These are phyloP conservation scores for Progne subis DNA, from an alignment of 2,113 vertebrate genomes.

Conservation along the genomic window DNA sequence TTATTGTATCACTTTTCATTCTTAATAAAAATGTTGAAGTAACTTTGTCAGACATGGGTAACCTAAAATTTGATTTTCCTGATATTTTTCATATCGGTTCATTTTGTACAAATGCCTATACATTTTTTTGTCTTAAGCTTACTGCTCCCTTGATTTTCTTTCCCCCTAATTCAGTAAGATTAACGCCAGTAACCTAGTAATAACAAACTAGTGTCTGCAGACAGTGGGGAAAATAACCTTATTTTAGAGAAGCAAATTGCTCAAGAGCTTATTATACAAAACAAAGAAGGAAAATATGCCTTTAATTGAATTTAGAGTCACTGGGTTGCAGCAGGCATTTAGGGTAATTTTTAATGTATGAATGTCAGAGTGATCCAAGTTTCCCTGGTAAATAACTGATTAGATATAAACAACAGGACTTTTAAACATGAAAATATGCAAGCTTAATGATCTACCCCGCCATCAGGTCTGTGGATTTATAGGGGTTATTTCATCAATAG, in stretches of 20 bases:
- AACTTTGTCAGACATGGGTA: neutral
- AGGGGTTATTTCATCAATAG: slow-evolving; percentile 8
- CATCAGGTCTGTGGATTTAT: slow-evolving; percentile 31
- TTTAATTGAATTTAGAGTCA: slow-evolving; percentile 40
- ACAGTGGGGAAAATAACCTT: slow-evolving; percentile 7
- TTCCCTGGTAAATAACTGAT: slow-evolving; percentile 24
- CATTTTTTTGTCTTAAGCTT: neutral
- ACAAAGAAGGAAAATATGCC: slow-evolving; percentile 13
- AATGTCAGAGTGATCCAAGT: slow-evolving; percentile 6
- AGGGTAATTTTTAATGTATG: slow-evolving; percentile 45
- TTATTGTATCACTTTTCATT: neutral
- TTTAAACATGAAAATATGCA: slow-evolving; percentile 22
- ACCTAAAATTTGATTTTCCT: neutral
- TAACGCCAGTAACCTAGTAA: neutral
- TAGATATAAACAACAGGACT: slow-evolving; percentile 14
- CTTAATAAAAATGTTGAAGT: neutral
- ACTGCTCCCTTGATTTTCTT: neutral
- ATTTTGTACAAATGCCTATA: neutral
- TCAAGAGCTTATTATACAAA: slow-evolving; percentile 34
- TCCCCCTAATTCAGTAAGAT: neutral
- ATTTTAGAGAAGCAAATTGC: slow-evolving; percentile 27
- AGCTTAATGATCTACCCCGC: slow-evolving; percentile 8
- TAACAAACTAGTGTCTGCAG: neutral
- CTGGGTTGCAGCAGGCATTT: slow-evolving; percentile 25
- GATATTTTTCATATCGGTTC: neutral